Evolutionary conservation across 2,797 vertebrate genomes (phyloP), one percentile per base, ranked within the genome.

Genomic region (Eleutherodactylus coqui): DNA sequence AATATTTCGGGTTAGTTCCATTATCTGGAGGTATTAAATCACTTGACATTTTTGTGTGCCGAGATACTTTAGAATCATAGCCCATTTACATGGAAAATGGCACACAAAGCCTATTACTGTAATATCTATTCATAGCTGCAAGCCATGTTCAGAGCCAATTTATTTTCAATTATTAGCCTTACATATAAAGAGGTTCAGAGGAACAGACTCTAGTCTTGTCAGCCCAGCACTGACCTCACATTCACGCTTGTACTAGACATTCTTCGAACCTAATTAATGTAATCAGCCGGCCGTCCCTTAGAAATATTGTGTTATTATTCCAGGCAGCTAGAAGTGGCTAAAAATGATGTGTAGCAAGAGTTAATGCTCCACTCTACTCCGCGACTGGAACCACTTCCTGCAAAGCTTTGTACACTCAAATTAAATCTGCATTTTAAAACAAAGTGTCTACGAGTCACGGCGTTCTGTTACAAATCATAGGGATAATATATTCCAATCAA

Each of bases 1-100:
- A 93, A 92, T 92, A 92, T 93, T n/a, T 86, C 89, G 89, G 90
- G 89, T 88, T 89, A 88, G 75, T 91, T 92, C 92, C 91, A 93
- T 92, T 94, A 93, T 90, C 91, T 88, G 89, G 89, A 67, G 78
- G 85, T 72, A 91, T 91, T 92, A 92, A 92, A 93, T 92, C 88
- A 91, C 90, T 88, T 82, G 88, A 81, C 75, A 92, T 83, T 80
- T 69, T 88, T 75, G 7, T 1, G n/a, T 1, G 69, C 75, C 79
- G 89, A 91, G 87, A 88, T 24, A 91, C 90, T 88, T 92, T 89
- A 88, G 83, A 90, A 88, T 85, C 60, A 84, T 86, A 88, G 87
- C 78, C 75, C 62, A 91, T 91, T 89, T 91, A 89, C 85, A 90
- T 91, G 89, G 89, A 89, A 93, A 93, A 93, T 86, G 89, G 86